These are phyloP conservation scores for Hartigia nigra DNA, from an alignment of 2,888 invertebrate genomes.

Conservation along the genomic window DNA sequence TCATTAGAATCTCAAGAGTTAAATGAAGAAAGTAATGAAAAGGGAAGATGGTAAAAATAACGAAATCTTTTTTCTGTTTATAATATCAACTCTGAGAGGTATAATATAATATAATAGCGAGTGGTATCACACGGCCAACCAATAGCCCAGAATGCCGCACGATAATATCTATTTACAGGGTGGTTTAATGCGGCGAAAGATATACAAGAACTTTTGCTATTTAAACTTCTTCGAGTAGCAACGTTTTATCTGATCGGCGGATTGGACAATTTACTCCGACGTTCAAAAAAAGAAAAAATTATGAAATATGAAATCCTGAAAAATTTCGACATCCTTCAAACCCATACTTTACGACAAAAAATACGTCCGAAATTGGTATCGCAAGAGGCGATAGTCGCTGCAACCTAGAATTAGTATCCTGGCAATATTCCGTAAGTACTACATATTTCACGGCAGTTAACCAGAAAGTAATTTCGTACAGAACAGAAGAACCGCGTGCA, in stretches of 20 bases:
- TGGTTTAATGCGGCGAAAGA: neutral
- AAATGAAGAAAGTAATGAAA: neutral
- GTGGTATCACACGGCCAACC: neutral
- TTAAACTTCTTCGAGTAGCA: neutral
- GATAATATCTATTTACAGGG: neutral
- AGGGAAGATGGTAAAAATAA: neutral
- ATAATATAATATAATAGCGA: neutral
- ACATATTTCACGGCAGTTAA: neutral
- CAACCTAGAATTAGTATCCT: neutral
- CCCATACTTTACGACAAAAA: neutral
- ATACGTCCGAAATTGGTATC: neutral
- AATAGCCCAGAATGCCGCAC: neutral
- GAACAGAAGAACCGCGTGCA: neutral
- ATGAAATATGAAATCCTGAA: neutral
- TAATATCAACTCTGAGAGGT: neutral
- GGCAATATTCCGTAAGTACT: neutral
- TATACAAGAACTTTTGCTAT: neutral
- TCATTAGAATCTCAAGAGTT: neutral
- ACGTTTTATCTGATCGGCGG: neutral
- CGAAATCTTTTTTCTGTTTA: neutral
- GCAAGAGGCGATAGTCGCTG: no score
- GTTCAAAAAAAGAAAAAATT: no score
- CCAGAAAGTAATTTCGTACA: neutral
- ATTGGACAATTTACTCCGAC: neutral
- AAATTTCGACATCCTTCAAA: neutral